phyloP scores from a whole-genome alignment of 2,888 invertebrate genomes.

The Apantesis nais region DNA sequence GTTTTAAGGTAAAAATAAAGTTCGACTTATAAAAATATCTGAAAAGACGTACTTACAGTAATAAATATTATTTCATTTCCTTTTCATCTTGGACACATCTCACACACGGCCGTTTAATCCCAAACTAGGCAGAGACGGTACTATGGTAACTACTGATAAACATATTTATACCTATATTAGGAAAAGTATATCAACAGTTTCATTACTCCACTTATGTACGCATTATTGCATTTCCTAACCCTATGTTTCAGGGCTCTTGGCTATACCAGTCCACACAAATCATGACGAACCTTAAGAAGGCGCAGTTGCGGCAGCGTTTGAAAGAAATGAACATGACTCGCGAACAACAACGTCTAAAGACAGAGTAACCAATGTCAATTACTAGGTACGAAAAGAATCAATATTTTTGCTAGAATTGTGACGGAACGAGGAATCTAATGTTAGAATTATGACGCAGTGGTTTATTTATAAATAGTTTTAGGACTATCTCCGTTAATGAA shows the following conservation, averaged over 20 bases:
- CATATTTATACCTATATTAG: too few relatives aligned
- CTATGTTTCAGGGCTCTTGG: conserved; percentile 91
- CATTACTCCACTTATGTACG: not conserved
- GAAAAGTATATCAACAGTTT: not conserved
- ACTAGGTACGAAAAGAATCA: conserved; percentile 51
- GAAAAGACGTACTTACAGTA: too few relatives aligned
- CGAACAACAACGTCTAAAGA: conserved; percentile 67
- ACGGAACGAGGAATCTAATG: conserved; percentile 45
- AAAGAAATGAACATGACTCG: conserved; percentile 83
- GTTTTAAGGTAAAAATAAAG: too few relatives aligned
- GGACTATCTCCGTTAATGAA: conserved; percentile 30
- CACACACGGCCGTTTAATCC: too few relatives aligned
- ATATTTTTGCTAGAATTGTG: conserved; percentile 58
- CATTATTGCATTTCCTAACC: not conserved
- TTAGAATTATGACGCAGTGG: conserved; percentile 42
- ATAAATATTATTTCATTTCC: too few relatives aligned
- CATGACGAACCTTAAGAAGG: conserved; percentile 93
- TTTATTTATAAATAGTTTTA: conserved; percentile 34
- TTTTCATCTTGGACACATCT: too few relatives aligned
- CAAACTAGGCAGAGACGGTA: too few relatives aligned
- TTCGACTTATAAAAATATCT: too few relatives aligned
- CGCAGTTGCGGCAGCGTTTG: conserved; percentile 90
- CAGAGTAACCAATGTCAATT: conserved; percentile 66
- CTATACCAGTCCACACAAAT: conserved; percentile 94
- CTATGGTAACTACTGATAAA: too few relatives aligned